These are phyloP conservation scores for Callipepla californica DNA, from an alignment of 2,113 vertebrate species.

Conservation along the genomic window DNA sequence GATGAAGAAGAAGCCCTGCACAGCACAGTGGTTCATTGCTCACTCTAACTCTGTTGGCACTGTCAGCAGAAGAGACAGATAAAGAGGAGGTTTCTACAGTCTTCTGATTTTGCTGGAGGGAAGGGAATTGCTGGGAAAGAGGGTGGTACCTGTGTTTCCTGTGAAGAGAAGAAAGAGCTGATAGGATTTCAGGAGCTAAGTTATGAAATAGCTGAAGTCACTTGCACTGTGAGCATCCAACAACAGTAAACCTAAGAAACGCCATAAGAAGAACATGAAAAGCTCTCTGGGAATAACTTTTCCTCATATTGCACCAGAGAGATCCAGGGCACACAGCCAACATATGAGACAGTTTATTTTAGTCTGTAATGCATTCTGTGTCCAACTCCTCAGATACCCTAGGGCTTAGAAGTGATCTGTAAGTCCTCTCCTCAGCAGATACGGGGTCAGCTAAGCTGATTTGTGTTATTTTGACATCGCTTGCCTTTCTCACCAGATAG, in stretches of 20 bases:
- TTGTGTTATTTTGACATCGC: neutral
- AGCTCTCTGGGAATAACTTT: neutral
- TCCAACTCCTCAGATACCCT: neutral
- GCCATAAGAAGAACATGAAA: neutral
- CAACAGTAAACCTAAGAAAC: neutral
- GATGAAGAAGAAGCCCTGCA: neutral
- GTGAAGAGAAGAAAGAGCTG: neutral
- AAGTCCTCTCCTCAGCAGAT: neutral
- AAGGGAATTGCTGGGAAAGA: neutral
- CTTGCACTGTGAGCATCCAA: neutral
- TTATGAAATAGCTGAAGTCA: neutral
- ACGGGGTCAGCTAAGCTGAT: neutral
- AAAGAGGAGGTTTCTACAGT: neutral
- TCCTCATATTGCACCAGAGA: neutral
- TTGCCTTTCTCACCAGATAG: neutral
- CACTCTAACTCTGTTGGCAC: fast-evolving
- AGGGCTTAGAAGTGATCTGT: neutral
- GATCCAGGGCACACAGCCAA: neutral
- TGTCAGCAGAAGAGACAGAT: neutral
- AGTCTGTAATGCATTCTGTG: neutral
- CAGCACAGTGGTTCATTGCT: neutral
- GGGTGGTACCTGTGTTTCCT: fast-evolving
- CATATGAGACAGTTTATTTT: neutral
- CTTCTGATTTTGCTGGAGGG: neutral
- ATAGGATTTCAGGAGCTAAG: neutral